phyloP scores from a whole-genome alignment of 2,113 vertebrate genomes.

The Gasterosteus aculeatus region DNA sequence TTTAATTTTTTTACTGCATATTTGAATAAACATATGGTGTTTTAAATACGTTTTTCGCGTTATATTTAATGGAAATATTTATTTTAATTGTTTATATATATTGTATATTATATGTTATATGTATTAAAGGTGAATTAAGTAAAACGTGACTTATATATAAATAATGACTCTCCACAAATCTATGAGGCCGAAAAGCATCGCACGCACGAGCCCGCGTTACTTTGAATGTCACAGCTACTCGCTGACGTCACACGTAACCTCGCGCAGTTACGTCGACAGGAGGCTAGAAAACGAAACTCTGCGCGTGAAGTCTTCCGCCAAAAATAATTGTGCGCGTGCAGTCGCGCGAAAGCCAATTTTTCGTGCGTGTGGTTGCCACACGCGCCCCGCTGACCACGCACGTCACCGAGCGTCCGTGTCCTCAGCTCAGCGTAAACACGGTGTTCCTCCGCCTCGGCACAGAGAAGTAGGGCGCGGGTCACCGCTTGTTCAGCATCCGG shows the following conservation, averaged over 20 bases:
- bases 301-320: fast-evolving
- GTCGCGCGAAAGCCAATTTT: neutral
- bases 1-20: neutral
- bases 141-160: neutral
- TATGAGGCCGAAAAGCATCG: neutral
- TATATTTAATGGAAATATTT: too few relatives aligned
- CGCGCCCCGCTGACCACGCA: slow-evolving; percentile 35
- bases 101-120: too few relatives aligned
- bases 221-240: slow-evolving; percentile 54
- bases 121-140: too few relatives aligned
- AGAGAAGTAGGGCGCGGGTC: slow-evolving; percentile 66
- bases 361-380: slow-evolving; percentile 25
- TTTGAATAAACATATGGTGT: too few relatives aligned
- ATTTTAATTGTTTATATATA: too few relatives aligned
- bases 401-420: slow-evolving; percentile 32
- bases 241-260: slow-evolving; percentile 57
- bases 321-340: neutral
- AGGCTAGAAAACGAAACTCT: neutral
- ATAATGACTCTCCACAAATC: neutral
- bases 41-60: too few relatives aligned
- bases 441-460: slow-evolving; percentile 71
- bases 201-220: slow-evolving; percentile 20
- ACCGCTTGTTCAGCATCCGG: neutral
- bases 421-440: slow-evolving; percentile 75
- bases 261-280: neutral